These are phyloP conservation scores for Orientallactaga sibirica DNA, from an alignment of 2,797 vertebrate species.

Conservation along the genomic window DNA sequence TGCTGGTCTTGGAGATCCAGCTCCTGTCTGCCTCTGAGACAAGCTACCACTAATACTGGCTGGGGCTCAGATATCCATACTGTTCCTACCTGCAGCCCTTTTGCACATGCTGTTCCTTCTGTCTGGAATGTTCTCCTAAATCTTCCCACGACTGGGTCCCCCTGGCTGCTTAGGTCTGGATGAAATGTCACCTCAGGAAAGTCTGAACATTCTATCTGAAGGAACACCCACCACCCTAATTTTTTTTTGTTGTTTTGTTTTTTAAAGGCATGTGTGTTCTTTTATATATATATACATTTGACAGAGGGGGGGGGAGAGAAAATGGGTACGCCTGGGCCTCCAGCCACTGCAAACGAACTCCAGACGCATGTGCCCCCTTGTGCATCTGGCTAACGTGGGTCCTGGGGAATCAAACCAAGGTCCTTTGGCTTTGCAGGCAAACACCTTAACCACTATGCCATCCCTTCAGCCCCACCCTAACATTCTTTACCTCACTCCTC, in stretches of 20 bases:
- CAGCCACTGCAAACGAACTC: too few species aligned
- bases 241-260: too few species aligned
- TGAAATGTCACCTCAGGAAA: conserved; percentile 8
- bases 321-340: too few species aligned
- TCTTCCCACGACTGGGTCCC: neutral
- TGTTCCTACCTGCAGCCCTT: neutral
- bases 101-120: neutral
- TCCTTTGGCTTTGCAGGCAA: too few species aligned
- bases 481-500: neutral
- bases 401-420: too few species aligned
- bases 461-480: too few species aligned
- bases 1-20: neutral
- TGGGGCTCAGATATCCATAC: neutral
- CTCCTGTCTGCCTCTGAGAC: neutral
- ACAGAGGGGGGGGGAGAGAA: too few species aligned
- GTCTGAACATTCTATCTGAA: neutral
- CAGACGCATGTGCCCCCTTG: too few species aligned
- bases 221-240: neutral
- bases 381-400: too few species aligned
- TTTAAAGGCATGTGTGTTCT: too few species aligned
- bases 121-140: neutral
- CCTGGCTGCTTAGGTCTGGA: neutral
- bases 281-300: too few species aligned
- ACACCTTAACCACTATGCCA: too few species aligned
- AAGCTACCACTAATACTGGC: neutral